Evolutionary conservation across 2,797 vertebrate species (phyloP).

Genomic region (Threskiornis aethiopicus): DNA sequence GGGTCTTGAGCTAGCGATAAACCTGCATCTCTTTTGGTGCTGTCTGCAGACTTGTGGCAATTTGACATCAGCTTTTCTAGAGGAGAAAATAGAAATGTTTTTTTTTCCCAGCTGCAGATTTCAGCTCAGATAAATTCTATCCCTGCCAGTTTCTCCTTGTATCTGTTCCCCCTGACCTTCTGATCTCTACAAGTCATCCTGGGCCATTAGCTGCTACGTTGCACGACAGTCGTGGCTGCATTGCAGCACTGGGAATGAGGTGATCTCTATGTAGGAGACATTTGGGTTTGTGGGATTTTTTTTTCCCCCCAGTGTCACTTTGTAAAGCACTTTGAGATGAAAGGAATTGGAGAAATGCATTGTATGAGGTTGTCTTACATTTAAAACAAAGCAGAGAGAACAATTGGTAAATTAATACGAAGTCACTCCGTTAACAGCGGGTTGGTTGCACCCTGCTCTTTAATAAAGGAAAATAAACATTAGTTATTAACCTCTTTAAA

Average conservation of each 20-base stretch:
- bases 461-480: conserved; percentile 54
- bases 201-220: background rate
- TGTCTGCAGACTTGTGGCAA: background rate
- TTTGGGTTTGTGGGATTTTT: background rate
- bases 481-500: conserved; percentile 10
- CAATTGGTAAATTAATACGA: background rate
- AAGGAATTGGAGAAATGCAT: background rate
- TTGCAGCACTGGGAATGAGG: background rate
- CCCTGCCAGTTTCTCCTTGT: background rate
- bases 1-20: background rate
- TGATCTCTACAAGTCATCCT: background rate
- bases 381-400: background rate
- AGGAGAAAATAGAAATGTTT: background rate
- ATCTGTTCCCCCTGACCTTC: background rate
- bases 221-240: background rate
- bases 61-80: background rate
- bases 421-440: background rate
- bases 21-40: background rate
- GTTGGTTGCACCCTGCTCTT: conserved; percentile 32
- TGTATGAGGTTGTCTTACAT: background rate
- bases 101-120: background rate
- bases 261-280: background rate
- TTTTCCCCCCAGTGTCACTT: background rate
- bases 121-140: background rate
- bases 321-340: conserved; percentile 41